Evolutionary conservation across 2,113 vertebrate species (phyloP).

Genomic region (Morone chrysops): DNA sequence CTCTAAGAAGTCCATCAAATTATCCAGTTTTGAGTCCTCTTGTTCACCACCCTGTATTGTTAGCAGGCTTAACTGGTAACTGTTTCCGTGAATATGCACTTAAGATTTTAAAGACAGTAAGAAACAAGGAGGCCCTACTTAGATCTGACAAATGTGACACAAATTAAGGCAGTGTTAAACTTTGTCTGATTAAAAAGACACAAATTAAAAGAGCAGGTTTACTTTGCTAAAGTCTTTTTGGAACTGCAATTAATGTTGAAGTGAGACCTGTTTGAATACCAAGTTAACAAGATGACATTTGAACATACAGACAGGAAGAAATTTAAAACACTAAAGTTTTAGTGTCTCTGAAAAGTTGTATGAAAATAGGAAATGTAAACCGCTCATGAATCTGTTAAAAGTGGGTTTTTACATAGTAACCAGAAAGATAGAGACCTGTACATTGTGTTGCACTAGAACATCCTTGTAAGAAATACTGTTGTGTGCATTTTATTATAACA

Average conservation of each 20-base stretch:
- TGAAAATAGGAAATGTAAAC: background rate
- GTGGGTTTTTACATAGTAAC: background rate
- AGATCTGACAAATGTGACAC: background rate
- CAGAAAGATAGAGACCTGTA: background rate
- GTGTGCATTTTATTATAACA: background rate
- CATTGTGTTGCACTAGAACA: background rate
- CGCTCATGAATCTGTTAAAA: background rate
- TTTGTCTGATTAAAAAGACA: background rate
- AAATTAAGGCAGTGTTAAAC: background rate
- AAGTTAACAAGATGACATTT: background rate
- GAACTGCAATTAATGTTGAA: background rate
- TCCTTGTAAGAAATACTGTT: background rate
- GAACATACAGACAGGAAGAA: background rate
- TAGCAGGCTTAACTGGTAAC: background rate
- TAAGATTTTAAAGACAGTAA: background rate
- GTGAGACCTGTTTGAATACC: background rate
- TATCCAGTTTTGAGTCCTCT: no score
- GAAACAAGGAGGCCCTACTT: background rate
- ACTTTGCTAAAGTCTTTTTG: background rate
- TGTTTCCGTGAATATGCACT: background rate
- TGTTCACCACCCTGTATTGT: background rate
- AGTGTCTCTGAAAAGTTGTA: background rate
- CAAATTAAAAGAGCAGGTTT: background rate
- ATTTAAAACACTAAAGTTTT: background rate
- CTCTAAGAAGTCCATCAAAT: no score